These are phyloP conservation scores for Ectropis crepuscularia DNA, from an alignment of 2,888 invertebrate species.

Conservation along the genomic window DNA sequence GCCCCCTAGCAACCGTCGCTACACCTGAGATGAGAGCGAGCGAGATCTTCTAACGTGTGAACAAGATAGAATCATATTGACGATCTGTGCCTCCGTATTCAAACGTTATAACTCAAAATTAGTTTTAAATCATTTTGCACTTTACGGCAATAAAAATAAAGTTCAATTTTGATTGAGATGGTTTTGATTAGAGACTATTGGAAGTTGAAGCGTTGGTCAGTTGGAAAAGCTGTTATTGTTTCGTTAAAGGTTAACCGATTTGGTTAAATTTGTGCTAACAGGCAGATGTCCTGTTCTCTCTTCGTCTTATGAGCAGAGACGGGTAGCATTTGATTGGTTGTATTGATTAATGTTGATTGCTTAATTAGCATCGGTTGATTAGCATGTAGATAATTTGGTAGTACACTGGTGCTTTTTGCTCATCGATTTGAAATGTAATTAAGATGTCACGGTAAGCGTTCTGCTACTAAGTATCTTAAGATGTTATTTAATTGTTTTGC, in stretches of 20 bases:
- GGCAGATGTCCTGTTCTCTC: slow-evolving; percentile 74
- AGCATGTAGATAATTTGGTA: slow-evolving; percentile 58
- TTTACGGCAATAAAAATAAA: fast-evolving
- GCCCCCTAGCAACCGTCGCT: slow-evolving; percentile 83
- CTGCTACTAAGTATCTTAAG: slow-evolving; percentile 2
- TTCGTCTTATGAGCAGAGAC: slow-evolving; percentile 52
- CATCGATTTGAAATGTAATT: slow-evolving; percentile 12
- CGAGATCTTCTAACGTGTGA: slow-evolving; percentile 63
- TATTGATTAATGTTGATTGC: slow-evolving; percentile 69
- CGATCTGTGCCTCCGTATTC: slow-evolving; percentile 38
- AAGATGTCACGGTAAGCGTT: slow-evolving; percentile 24
- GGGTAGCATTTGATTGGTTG: slow-evolving; percentile 62
- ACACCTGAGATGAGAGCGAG: slow-evolving; percentile 79
- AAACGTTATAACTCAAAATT: slow-evolving; percentile 42
- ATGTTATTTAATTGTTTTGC: background rate
- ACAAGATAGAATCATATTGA: slow-evolving; percentile 69
- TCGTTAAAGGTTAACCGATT: slow-evolving; percentile 84
- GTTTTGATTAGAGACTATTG: slow-evolving; percentile 38
- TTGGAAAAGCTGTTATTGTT: slow-evolving; percentile 84
- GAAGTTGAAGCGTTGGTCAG: slow-evolving; percentile 64
- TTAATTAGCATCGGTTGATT: slow-evolving; percentile 67
- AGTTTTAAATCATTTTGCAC: slow-evolving; percentile 33
- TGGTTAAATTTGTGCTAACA: slow-evolving; percentile 83
- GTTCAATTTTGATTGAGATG: slow-evolving; percentile 38
- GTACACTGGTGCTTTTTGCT: slow-evolving; percentile 41